phyloP scores from a whole-genome alignment of 1,140 invertebrate species.

The Drosophila paulistorum region DNA sequence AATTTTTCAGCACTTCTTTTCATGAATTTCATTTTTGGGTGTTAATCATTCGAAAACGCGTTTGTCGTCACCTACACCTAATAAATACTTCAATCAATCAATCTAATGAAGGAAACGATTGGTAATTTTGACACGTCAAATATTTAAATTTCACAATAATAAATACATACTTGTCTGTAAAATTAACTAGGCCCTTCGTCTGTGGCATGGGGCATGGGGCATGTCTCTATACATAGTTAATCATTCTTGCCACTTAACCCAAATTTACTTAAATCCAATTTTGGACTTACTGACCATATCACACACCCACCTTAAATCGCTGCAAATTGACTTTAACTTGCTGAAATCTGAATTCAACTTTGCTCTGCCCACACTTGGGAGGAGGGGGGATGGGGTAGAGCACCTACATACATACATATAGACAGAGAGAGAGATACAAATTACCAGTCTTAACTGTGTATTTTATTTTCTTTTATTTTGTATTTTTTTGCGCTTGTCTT shows the following conservation, averaged over 20 bases:
- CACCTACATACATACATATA: no score
- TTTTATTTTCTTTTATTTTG: neutral
- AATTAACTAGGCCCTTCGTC: no score
- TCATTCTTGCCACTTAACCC: constrained; percentile 7
- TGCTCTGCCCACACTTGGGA: neutral
- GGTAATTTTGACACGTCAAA: neutral
- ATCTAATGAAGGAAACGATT: neutral
- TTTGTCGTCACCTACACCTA: neutral
- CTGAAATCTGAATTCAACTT: constrained; percentile 17
- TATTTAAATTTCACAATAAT: no score
- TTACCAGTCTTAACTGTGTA: constrained; percentile 20
- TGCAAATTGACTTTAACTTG: constrained; percentile 18
- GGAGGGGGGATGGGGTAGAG: neutral
- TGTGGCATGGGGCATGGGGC: no score
- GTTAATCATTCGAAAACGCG: constrained; percentile 1
- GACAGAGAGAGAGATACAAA: neutral
- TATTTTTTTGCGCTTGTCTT: neutral
- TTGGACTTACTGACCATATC: constrained; percentile 4
- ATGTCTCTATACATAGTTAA: neutral
- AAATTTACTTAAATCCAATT: constrained; percentile 19
- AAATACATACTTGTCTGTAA: no score
- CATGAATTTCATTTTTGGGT: constrained; percentile 5
- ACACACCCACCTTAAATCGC: constrained; percentile 1
- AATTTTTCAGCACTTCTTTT: constrained; percentile 19
- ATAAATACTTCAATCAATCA: constrained; percentile 10